Base-by-base conservation (phyloP, 1,140 invertebrate species). In the Drosophila insularis region DNA sequence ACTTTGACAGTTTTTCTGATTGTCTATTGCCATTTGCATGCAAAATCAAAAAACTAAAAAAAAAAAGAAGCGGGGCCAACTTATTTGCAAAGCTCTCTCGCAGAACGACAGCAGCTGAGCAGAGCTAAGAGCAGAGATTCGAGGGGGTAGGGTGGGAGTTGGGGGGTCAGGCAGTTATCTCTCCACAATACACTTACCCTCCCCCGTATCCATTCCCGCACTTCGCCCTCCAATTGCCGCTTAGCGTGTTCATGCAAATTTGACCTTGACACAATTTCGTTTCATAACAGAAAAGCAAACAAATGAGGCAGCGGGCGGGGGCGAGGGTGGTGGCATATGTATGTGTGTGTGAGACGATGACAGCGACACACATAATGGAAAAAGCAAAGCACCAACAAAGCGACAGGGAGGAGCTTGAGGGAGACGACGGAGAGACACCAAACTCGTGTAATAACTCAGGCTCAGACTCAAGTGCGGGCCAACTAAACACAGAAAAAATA, bases 221-320 rank as follows among this genome's bases (percentile, higher is more conserved):
- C 23, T 50, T 13, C 13, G 39, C 56, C 40, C 69, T 14, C 32
- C 69, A 39, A 39, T 56, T 31, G 39, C 56, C 74, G 84, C 84
- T 87, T 87, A 87, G 76, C 82, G 76, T 89, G 84, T 82, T 87
- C 84, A 87, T 87, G 82, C 85, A 87, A 87, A 87, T 87, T 82
- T 73, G 82, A 89, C 82, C 82, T 87, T 87, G 82, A 87, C 82
- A 87, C 82, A 87, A 87, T 87, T 87, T 74, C 76, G 73, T 89
- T 87, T 89, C 82, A 87, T 77, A 89, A 87, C 84, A 82, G 79
- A 87, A 54, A 81, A 89, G 80, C 82, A 89, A 89, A 87, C 72
- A 87, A 77, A 80, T 68, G 81, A 71, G 78, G 82, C 78, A 77
- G 81, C 82, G 58, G 80, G 75, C 32, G 32, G 11, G 56, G 2